Evolutionary conservation across 2,888 invertebrate genomes (phyloP), one percentile per base, ranked within the genome.

Genomic region (Scaptomyza polygonia): DNA sequence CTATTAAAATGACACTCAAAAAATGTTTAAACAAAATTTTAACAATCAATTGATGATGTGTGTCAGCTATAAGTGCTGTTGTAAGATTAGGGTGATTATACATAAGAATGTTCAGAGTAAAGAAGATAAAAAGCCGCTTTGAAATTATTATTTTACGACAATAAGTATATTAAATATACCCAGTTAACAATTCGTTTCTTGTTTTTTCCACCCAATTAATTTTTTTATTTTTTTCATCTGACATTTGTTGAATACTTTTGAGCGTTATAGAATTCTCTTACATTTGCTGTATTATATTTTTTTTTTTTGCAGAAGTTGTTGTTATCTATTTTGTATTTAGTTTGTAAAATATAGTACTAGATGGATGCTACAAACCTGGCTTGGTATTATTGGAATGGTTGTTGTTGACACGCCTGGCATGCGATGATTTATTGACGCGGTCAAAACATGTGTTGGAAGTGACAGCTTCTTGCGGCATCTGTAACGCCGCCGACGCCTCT

Each of bases 401-500:
- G 63, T 9, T 72, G 63, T 56, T 79, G 89, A 79, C 80, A 90
- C 82, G 88, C 84, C 77, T 75, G 81, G 80, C 75, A 82, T 76
- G 77, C 76, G 88, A 91, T 92, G 91, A 91, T 91, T 91, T 91
- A 91, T 92, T 91, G 85, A 62, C 78, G 90, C 89, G 92, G 91
- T 92, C 91, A 91, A 92, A 91, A 91, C 91, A 91, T 91, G 89
- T 91, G 92, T 91, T 91, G 83, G 91, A 91, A 88, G 73, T 90
- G 91, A 91, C 91, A 91, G 90, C 88, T 86, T 87, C 89, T 89
- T 88, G 88, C 88, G 77, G 89, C 87, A 88, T 88, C 79, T 88
- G 86, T 81, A 88, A 86, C 79, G 77, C 83, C 80, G 86, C 76
- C 77, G 69, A 68, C 80, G 70, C 69, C 72, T 62, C 44, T 66